Evolutionary conservation across 2,888 invertebrate genomes (phyloP), one percentile per base, ranked within the genome.

Genomic region (Aphodius granarius): DNA sequence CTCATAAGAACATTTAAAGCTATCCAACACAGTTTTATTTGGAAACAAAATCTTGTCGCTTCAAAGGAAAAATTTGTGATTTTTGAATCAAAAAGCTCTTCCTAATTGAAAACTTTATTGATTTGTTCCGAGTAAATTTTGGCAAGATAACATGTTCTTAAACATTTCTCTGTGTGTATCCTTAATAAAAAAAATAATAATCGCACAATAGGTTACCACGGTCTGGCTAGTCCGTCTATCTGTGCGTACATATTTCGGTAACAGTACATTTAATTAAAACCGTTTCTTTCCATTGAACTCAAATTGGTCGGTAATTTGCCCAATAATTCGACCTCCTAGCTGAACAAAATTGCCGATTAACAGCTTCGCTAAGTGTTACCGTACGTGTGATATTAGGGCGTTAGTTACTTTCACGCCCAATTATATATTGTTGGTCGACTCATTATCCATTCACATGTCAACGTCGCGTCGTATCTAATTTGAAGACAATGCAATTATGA

Each of bases 401-500:
- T 43, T 43, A 43, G 43, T 68, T 21, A 68, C 68, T 21, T 68
- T 68, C 68, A 68, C 68, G 22, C 68, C 68, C 68, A 68, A 68
- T 68, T 68, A 68, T 68, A n/a, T 68, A 68, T 68, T 22, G 19
- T 22, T 22, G 68, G 68, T 43, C 18, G 68, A 68, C 20, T 20
- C 21, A 22, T 22, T n/a, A 22, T 20, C 19, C 6, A 68, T 68
- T 20, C 22, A 21, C 13, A 21, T 21, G 22, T 68, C 22, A 20
- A 68, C 68, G 68, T 20, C 19, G 68, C n/a, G 68, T 20, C 68
- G 21, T 22, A 68, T 20, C 68, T 68, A 68, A 68, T 68, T 68
- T 68, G 68, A 68, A 68, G 21, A 68, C 68, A 68, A 68, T 68
- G 68, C 68, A 68, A 68, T 68, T 68, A 68, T 68, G 68, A 68